Evolutionary conservation across 1,140 invertebrate species (phyloP), one percentile per base, ranked within the genome.

Genomic region (Metopolophium dirhodum): DNA sequence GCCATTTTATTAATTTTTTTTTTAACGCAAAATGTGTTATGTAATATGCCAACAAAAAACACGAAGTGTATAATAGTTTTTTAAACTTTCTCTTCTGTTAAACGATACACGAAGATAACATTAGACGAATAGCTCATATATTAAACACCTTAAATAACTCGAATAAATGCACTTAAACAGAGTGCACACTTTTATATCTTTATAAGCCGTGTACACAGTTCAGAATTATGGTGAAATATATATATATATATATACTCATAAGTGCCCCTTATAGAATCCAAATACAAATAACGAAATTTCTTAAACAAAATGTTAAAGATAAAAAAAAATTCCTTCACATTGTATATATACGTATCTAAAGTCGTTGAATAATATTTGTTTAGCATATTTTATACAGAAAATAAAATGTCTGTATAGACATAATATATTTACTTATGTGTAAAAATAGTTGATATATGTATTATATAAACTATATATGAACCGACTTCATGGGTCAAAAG

Each of bases 311-410:
- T 18, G 45, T 35, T n/a, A 35, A 6, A 88, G 47, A 45, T 41
- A 9, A 85, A 26, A 85, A 85, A 85, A 87, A 49, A 47, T 51
- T 49, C 49, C 20, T 20, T 26, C 3, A 7, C 6, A 7, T 54
- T 22, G 0, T 54, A 51, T 54, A 4, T 54, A 54, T 37, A 47
- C 61, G 61, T 77, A n/a, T 77, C 18, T 35, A 41, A 35, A 14
- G 35, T 35, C n/a, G 6, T 89, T 89, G 30, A 57, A 89, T 26
- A 89, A 54, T 89, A 37, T 89, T 89, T 89, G 51, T 26, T 54
- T 35, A 89, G 57, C 49, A 57, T 89, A 57, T 89, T 41, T 89
- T 41, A 18, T 89, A 57, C 87, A 14, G 22, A 37, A 20, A 89
- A n/a, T 20, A 57, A 89, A 41, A 89, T 89, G 20, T 54, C 20